Evolutionary conservation across 2,113 vertebrate species (phyloP).

Genomic region (Capra hircus): DNA sequence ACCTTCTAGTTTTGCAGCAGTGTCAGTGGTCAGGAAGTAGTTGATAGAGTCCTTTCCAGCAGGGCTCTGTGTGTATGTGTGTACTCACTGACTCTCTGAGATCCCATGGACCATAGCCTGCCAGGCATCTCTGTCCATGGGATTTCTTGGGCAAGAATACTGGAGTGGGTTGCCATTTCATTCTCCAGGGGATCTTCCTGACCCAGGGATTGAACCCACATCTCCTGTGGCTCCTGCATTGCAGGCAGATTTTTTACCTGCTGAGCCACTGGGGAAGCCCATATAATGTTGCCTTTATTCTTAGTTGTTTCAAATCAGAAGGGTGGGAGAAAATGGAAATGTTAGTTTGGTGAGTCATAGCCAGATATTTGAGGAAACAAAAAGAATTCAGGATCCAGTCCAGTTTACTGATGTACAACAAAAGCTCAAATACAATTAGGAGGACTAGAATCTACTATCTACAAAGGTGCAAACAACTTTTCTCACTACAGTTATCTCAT

Average conservation of each 20-base stretch:
- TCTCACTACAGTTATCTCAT: neutral
- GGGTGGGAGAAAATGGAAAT: neutral
- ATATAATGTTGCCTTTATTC: neutral
- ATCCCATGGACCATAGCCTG: neutral
- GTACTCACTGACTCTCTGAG: neutral
- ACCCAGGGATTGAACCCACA: neutral
- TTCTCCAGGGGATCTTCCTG: neutral
- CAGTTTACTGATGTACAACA: neutral
- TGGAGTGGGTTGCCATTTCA: neutral
- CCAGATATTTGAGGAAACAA: neutral
- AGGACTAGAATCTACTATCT: neutral
- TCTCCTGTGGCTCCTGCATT: neutral
- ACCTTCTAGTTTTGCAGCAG: neutral
- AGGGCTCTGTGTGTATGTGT: neutral
- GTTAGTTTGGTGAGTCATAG: neutral
- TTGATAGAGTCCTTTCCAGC: neutral
- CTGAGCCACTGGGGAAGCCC: neutral
- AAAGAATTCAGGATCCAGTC: neutral
- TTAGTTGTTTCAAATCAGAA: neutral
- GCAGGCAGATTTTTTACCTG: neutral
- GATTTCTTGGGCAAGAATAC: neutral
- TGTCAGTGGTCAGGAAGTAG: neutral
- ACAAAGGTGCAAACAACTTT: neutral
- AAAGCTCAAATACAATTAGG: neutral
- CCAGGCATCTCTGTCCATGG: neutral